These are phyloP conservation scores for Poeciliopsis presidionis DNA, from an alignment of 2,797 vertebrate genomes.

Conservation along the genomic window DNA sequence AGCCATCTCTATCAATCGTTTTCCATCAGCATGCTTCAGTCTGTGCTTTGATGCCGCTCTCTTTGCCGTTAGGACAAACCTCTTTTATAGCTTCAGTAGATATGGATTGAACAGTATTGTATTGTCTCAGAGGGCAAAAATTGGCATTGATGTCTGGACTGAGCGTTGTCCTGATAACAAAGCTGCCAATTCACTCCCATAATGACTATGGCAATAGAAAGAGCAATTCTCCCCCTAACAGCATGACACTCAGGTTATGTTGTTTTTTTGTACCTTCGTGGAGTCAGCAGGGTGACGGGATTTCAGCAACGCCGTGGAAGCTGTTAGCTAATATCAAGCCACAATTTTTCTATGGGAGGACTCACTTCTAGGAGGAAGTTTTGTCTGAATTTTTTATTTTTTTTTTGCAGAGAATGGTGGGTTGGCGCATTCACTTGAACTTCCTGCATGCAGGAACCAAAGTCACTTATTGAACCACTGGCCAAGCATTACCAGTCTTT, in stretches of 20 bases:
- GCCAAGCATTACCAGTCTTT: not conserved
- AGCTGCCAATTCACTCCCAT: constrained; percentile 51
- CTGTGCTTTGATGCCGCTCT: constrained; percentile 16
- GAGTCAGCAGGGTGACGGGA: constrained; percentile 18
- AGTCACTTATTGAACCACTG: not conserved
- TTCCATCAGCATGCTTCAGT: constrained; percentile 29
- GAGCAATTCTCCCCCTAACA: constrained; percentile 23
- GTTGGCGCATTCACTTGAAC: not conserved
- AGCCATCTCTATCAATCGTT: constrained; percentile 25
- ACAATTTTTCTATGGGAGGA: constrained; percentile 5
- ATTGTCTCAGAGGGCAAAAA: constrained; percentile 65
- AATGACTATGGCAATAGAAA: constrained; percentile 46
- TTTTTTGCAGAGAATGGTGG: not conserved
- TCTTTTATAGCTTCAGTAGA: constrained; percentile 49
- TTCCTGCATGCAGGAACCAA: not conserved
- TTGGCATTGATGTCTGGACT: constrained; percentile 46
- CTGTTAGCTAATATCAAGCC: not conserved
- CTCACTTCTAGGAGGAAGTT: constrained; percentile 27
- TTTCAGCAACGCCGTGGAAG: constrained; percentile 18
- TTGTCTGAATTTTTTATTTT: constrained; percentile 4
- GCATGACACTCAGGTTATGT: constrained; percentile 36
- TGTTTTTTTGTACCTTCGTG: constrained; percentile 19
- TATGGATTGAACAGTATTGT: constrained; percentile 51
- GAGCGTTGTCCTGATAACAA: constrained; percentile 56
- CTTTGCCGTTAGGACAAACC: constrained; percentile 24